Evolutionary conservation across 2,797 vertebrate species (phyloP), one percentile per base, ranked within the genome.

Genomic region (Halcyon smyrnensis): DNA sequence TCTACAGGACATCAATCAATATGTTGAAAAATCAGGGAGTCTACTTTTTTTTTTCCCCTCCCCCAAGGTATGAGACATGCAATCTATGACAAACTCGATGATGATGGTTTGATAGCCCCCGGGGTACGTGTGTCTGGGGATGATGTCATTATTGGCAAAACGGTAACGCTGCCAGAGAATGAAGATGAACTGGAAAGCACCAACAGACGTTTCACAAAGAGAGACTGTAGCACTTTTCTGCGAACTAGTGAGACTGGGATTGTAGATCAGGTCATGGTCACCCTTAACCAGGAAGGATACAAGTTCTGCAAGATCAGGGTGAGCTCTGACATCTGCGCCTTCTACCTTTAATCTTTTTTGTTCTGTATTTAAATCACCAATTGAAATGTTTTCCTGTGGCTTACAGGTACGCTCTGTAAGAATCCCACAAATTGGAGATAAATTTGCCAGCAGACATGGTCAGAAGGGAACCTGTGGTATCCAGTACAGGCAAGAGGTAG

Each of bases 261-360:
- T 62, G 99, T 99, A 45, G 99, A 99, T 97, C 99, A 99, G 97
- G 99, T 99, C 79, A 99, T 99, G 99, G 99, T 99, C 37, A 99
- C 99, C 1, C 98, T 99, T 48, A 99, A 99, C 97, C 99, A 99
- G 97, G 99, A 99, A 97, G 99, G 99, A 21, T 99, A 99, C 98
- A 99, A 99, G 94, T 99, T 99, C 98, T 99, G 99, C 98, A 99
- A 99, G 98, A 99, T 99, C 89, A 98, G 99, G 98, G 99, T 99
- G 94, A 98, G 98, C 80, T 17, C 9, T 36, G 45, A 21, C 2
- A 0, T 43, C 6, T 7, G 1, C n/a, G 43, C 56, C 41, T 67
- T 46, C 54, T 25, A 36, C 51, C 62, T 63, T 10, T 43, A 24
- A 9, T 51, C 0, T 6, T 9, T 84, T 77, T 71, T 80, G 21